Evolutionary conservation across 2,797 vertebrate species (phyloP).

Genomic region (Chelon auratus): DNA sequence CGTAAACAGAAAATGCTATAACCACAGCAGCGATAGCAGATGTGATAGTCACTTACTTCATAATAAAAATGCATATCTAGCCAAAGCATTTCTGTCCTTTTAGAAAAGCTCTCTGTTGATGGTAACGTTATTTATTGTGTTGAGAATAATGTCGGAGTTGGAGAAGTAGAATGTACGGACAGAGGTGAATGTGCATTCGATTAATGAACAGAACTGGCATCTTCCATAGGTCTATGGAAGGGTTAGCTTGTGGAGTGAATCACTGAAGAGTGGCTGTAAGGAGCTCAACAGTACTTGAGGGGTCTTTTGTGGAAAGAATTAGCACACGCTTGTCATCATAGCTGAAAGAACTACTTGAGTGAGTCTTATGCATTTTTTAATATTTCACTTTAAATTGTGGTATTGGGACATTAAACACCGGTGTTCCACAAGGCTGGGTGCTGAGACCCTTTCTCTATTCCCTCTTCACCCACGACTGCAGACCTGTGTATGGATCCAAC

Average conservation of each 20-base stretch:
- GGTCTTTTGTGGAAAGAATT: too few relatives aligned
- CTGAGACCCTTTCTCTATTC: too few relatives aligned
- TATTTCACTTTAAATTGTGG: neutral
- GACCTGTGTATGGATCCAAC: too few relatives aligned
- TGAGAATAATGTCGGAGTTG: neutral
- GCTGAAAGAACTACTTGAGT: neutral
- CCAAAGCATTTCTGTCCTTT: neutral
- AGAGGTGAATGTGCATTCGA: neutral
- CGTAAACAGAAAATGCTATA: neutral
- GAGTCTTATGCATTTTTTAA: neutral
- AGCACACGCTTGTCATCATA: neutral
- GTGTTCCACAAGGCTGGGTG: too few relatives aligned
- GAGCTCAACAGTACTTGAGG: too few relatives aligned
- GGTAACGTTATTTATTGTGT: neutral
- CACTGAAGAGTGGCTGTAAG: neutral
- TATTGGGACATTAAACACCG: too few relatives aligned
- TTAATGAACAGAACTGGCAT: constrained; percentile 8
- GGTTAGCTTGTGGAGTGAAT: neutral
- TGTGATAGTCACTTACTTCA: neutral
- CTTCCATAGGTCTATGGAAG: neutral
- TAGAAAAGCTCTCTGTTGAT: too few relatives aligned
- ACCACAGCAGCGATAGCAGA: neutral
- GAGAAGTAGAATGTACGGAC: neutral
- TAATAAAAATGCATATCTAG: neutral
- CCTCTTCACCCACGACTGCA: too few relatives aligned